A percentile compares a stretch with the other conserved stretches of the same genome.
These are phyloP conservation scores for Athrips mouffetella DNA, from an alignment of 2,888 invertebrate genomes.

Conservation along the genomic window DNA sequence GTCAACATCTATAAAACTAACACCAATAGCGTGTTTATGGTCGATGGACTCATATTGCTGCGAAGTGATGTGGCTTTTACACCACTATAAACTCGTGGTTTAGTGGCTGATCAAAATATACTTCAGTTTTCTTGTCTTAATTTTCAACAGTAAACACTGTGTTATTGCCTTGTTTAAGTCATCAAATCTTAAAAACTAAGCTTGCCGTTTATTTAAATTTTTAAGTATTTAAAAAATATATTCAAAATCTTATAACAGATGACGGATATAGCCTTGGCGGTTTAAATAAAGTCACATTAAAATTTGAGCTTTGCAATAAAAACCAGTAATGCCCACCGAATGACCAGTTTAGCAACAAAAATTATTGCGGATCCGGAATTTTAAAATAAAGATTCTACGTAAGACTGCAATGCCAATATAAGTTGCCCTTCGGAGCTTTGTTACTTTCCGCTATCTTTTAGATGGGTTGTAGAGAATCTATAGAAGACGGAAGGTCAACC, in stretches of 20 bases:
- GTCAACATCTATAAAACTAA: slow-evolving; percentile 29
- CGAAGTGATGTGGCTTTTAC: slow-evolving; percentile 38
- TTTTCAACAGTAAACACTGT: neutral
- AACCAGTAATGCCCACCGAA: slow-evolving; percentile 8
- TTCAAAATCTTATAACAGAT: neutral
- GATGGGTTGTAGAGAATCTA: neutral
- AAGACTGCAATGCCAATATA: slow-evolving; percentile 11
- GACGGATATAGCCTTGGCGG: neutral
- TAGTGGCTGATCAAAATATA: slow-evolving; percentile 44
- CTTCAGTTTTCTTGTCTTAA: slow-evolving; percentile 37
- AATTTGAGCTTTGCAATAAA: slow-evolving; percentile 12
- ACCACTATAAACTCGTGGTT: slow-evolving; percentile 37
- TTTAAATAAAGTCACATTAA: slow-evolving; percentile 7
- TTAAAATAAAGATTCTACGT: slow-evolving; percentile 14
- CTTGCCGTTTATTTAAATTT: neutral
- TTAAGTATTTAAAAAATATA: neutral
- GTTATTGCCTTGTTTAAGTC: neutral
- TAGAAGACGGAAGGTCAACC: slow-evolving; percentile 43
- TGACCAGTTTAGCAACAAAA: slow-evolving; percentile 14
- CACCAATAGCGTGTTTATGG: slow-evolving; percentile 30
- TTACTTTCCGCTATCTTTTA: slow-evolving; percentile 3
- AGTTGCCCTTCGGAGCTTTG: slow-evolving; percentile 12
- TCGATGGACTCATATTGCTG: slow-evolving; percentile 31
- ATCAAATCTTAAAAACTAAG: no score
- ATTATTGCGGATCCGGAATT: slow-evolving; percentile 17